phyloP scores from a whole-genome alignment of 2,113 vertebrate genomes.

The Melanerpes aurifrons region DNA sequence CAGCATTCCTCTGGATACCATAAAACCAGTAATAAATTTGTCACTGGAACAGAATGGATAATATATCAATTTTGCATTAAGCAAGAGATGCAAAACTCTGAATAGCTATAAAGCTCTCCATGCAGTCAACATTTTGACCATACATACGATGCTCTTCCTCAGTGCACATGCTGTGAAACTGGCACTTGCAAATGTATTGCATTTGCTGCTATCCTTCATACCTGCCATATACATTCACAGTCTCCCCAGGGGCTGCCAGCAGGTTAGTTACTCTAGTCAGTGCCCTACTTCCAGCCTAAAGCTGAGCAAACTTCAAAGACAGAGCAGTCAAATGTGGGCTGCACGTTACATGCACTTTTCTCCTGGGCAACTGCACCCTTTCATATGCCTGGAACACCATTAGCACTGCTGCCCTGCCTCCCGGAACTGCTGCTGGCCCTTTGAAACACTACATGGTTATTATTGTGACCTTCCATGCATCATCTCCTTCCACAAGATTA shows the following conservation, averaged over 20 bases:
- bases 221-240: neutral
- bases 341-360: neutral
- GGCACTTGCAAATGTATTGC: neutral
- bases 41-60: neutral
- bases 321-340: neutral
- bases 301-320: neutral
- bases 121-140: neutral
- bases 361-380: fast-evolving
- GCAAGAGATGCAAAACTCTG: neutral
- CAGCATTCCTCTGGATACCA: neutral
- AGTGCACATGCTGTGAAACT: neutral
- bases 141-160: neutral
- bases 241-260: neutral
- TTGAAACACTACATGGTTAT: neutral
- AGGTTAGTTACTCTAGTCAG: neutral
- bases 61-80: neutral
- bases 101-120: neutral
- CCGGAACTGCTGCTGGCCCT: neutral
- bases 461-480: neutral
- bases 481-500: neutral
- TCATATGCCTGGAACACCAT: neutral
- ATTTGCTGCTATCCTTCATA: neutral
- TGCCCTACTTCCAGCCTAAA: neutral
- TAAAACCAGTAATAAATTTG: neutral
- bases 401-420: neutral